Evolutionary conservation across 2,888 invertebrate species (phyloP).

Genomic region (Pollenia labialis): DNA sequence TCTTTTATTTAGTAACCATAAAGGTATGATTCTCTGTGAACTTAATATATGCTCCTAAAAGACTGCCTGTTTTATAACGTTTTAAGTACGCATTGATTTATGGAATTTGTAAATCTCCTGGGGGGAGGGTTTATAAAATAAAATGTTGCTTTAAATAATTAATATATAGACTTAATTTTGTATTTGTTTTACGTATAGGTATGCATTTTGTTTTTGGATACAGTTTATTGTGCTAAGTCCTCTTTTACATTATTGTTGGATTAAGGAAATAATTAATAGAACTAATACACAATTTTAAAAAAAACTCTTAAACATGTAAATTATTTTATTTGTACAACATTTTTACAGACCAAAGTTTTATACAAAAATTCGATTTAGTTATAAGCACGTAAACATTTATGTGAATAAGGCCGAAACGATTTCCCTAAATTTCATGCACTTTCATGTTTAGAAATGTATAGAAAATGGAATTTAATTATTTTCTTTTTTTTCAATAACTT

Average conservation of each 20-base stretch:
- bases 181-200: neutral
- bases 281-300: too few relatives aligned
- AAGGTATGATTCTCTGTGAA: neutral
- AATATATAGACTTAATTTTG: neutral
- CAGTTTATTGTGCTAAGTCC: neutral
- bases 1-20: neutral
- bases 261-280: neutral
- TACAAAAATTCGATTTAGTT: too few relatives aligned
- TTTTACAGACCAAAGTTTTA: too few relatives aligned
- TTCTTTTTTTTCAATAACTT: too few relatives aligned
- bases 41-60: neutral
- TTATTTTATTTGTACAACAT: too few relatives aligned
- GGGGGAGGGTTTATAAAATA: slow-evolving; percentile 3
- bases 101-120: neutral
- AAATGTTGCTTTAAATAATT: slow-evolving; percentile 27
- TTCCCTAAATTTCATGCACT: too few relatives aligned
- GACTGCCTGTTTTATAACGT: neutral
- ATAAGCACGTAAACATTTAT: too few relatives aligned
- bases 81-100: slow-evolving; percentile 32
- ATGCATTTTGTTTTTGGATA: neutral
- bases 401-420: too few relatives aligned
- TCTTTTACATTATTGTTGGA: neutral
- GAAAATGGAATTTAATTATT: too few relatives aligned
- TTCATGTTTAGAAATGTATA: too few relatives aligned
- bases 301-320: too few relatives aligned